Conservation (phyloP, 2,888 invertebrate species). For the Caenorhabditis zanzibari region DNA sequence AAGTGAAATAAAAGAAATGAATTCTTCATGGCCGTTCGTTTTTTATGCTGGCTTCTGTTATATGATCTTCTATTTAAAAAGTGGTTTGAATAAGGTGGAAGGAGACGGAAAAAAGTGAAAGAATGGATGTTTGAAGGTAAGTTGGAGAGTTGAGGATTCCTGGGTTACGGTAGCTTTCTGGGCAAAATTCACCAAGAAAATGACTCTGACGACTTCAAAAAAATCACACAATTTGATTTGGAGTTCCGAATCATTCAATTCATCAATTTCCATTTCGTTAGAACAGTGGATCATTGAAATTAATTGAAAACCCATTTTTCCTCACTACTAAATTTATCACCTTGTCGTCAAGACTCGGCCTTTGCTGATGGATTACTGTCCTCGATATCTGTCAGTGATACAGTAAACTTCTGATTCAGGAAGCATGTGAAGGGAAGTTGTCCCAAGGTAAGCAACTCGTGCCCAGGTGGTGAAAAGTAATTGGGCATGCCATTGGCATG, state of each 20-base stretch:
- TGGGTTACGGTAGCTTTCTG: neutral
- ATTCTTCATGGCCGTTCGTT: conserved; percentile 35
- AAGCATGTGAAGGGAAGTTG: too few species aligned
- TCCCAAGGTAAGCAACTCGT: too few species aligned
- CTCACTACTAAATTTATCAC: conserved; percentile 3
- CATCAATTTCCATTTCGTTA: too few species aligned
- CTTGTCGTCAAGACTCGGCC: too few species aligned
- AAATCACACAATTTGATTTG: too few species aligned
- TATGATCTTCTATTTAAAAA: conserved; percentile 7
- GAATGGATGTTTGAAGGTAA: neutral
- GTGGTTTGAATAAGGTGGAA: conserved; percentile 24
- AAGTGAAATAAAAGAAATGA: too few species aligned
- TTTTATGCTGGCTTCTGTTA: neutral
- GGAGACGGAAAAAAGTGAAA: neutral
- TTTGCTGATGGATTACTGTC: too few species aligned
- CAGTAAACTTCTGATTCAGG: neutral
- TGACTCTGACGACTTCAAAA: too few species aligned
- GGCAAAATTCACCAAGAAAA: too few species aligned
- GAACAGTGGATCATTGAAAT: neutral
- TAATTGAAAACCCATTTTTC: conserved; percentile 2
- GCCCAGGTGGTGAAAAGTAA: too few species aligned
- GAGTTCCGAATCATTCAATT: neutral
- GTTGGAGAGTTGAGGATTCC: neutral
- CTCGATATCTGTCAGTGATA: neutral
- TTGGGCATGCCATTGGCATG: too few species aligned